Conservation (phyloP, 1,140 invertebrate genomes). For the Orchestia grillus region DNA sequence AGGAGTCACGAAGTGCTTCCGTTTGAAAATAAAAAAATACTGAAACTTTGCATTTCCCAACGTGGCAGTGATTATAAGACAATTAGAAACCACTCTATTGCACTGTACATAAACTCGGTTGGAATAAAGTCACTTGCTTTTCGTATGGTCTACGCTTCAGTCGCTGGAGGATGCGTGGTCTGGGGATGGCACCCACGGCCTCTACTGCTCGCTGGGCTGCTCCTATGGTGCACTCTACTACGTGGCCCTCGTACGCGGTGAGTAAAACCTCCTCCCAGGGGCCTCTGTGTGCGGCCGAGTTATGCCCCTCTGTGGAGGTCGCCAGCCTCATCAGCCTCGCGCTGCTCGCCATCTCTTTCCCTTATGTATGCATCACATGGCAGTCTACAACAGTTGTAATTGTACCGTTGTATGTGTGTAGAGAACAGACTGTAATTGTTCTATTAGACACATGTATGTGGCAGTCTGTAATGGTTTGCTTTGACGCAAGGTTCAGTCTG, state of each 20-base stretch:
- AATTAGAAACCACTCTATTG: not conserved
- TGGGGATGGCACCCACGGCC: not conserved
- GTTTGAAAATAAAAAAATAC: not conserved
- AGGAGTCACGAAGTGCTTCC: too few relatives aligned
- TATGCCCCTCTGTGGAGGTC: not conserved
- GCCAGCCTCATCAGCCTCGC: not conserved
- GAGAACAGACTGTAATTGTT: too few relatives aligned
- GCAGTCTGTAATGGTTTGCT: too few relatives aligned
- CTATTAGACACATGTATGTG: not conserved
- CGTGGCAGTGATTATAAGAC: not conserved
- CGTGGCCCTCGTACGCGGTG: not conserved
- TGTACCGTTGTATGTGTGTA: not conserved
- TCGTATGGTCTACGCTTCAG: not conserved
- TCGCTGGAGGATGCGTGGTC: conserved; percentile 9
- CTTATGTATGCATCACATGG: not conserved
- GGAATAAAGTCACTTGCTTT: not conserved
- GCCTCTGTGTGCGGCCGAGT: not conserved
- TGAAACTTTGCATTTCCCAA: not conserved
- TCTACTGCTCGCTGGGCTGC: conserved; percentile 4
- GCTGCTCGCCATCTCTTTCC: not conserved
- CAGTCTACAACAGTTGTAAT: not conserved
- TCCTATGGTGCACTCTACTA: not conserved
- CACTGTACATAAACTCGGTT: not conserved
- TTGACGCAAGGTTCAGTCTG: too few relatives aligned
- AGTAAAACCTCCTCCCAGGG: too few relatives aligned